Evolutionary conservation across 2,113 vertebrate genomes (phyloP).

Genomic region (Hippocampus barbouri): DNA sequence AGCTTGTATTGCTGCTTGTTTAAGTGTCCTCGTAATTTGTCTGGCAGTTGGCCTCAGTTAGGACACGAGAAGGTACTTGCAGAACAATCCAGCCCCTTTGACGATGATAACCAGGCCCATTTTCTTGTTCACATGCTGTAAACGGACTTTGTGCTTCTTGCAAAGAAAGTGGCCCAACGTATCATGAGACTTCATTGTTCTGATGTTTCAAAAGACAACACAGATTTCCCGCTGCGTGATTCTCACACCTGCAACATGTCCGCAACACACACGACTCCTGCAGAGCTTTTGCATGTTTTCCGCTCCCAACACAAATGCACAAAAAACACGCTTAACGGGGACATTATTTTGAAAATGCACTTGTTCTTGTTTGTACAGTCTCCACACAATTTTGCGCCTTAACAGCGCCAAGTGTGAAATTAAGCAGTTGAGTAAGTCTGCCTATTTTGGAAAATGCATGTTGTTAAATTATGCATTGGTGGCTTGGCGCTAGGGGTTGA

Average conservation of each 20-base stretch:
- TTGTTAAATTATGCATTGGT: too few relatives aligned
- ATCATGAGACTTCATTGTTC: not conserved
- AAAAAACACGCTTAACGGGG: not conserved
- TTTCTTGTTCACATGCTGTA: not conserved
- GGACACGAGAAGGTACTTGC: not conserved
- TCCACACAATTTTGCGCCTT: not conserved
- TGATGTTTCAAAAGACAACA: not conserved
- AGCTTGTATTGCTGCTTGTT: constrained; percentile 57
- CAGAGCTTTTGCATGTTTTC: not conserved
- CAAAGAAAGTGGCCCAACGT: not conserved
- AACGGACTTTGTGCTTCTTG: not conserved
- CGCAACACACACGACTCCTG: not conserved
- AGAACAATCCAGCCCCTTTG: not conserved
- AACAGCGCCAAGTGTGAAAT: not conserved
- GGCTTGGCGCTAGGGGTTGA: too few relatives aligned
- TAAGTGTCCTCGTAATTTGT: constrained; percentile 65
- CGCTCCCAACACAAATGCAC: not conserved
- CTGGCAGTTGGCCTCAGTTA: constrained; percentile 67
- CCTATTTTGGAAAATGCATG: too few relatives aligned
- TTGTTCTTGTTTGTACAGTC: not conserved
- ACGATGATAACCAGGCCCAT: not conserved
- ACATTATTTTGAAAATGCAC: not conserved
- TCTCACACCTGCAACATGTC: not conserved
- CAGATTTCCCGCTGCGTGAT: not conserved
- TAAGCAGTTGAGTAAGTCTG: not conserved